Evolutionary conservation across 2,113 vertebrate genomes (phyloP).

Genomic region (Mustela lutreola): DNA sequence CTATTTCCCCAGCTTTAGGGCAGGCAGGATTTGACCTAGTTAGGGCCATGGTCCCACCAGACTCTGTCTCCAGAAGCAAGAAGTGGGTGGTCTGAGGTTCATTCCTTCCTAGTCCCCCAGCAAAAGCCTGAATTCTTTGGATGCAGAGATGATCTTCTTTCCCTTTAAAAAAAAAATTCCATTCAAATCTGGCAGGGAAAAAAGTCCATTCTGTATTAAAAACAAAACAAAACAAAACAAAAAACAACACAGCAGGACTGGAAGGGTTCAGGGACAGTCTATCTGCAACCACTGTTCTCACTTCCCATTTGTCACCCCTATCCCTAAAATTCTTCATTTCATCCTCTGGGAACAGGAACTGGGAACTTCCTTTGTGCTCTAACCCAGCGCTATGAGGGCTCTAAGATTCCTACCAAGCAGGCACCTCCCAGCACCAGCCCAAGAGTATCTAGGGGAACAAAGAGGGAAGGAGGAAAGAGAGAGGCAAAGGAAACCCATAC

Average conservation of each 20-base stretch:
- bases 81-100: neutral
- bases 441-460: neutral
- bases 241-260: neutral
- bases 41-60: neutral
- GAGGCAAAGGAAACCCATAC: neutral
- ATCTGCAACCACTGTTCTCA: neutral
- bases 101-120: neutral
- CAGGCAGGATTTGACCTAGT: neutral
- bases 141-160: slow-evolving; percentile 51
- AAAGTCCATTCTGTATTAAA: neutral
- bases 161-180: neutral
- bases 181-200: neutral
- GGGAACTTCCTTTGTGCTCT: neutral
- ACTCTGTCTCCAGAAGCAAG: neutral
- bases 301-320: neutral
- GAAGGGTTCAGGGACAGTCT: neutral
- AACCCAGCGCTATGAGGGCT: neutral
- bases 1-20: neutral
- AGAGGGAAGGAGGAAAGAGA: neutral
- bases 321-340: neutral
- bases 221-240: slow-evolving; percentile 21
- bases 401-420: neutral
- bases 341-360: neutral
- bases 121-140: slow-evolving; percentile 47
- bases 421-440: neutral